A percentile compares a stretch with the other conserved stretches of the same genome.
Evolutionary conservation across 1,140 invertebrate genomes (phyloP).

Genomic region (Pinna nobilis): DNA sequence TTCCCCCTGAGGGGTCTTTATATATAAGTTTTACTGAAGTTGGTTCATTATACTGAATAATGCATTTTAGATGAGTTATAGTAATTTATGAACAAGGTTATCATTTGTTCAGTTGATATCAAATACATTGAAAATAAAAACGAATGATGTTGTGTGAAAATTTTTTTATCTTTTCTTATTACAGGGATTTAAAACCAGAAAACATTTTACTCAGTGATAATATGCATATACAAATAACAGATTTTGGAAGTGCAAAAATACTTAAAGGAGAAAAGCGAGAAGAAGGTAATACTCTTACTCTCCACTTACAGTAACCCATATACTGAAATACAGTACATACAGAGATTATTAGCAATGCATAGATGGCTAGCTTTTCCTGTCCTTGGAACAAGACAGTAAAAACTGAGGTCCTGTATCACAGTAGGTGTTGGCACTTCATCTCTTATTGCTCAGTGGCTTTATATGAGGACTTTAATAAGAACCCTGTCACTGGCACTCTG

Average conservation of each 20-base stretch:
- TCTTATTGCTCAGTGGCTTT: too few relatives aligned
- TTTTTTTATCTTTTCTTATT: neutral
- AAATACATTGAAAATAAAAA: slow-evolving; percentile 94
- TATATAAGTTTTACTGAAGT: too few relatives aligned
- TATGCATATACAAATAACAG: slow-evolving; percentile 97
- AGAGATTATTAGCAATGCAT: too few relatives aligned
- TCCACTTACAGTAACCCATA: neutral
- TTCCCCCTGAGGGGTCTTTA: neutral
- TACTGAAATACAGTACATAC: neutral
- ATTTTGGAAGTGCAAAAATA: slow-evolving; percentile 98
- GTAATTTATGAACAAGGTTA: too few relatives aligned
- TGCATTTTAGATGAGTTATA: too few relatives aligned
- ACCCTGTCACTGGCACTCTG: too few relatives aligned
- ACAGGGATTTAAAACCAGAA: slow-evolving; percentile 78
- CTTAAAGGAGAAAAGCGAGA: slow-evolving; percentile 26
- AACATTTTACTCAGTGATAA: slow-evolving; percentile 86
- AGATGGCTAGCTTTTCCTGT: too few relatives aligned
- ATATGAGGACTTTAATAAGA: too few relatives aligned
- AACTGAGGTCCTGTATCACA: too few relatives aligned
- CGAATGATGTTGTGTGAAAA: slow-evolving; percentile 75
- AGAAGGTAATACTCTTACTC: neutral
- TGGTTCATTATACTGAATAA: slow-evolving; percentile 80
- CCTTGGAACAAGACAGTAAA: too few relatives aligned
- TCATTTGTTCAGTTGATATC: slow-evolving; percentile 93
- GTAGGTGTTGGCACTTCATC: too few relatives aligned